Base-by-base conservation (phyloP, 2,888 invertebrate species). In the Chloroclysta siterata region DNA sequence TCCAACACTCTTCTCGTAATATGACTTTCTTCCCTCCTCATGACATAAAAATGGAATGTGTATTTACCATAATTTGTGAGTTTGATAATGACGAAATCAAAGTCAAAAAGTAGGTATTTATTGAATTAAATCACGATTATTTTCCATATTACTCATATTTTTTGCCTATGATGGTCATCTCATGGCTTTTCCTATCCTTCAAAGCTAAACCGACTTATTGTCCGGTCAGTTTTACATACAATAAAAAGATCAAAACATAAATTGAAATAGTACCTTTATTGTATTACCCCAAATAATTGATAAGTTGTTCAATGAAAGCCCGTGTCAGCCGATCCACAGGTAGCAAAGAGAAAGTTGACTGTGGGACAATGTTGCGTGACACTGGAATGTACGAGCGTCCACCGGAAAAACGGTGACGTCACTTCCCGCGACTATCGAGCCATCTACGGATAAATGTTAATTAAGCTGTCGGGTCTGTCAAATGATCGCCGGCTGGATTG, bases 341-440 rank as follows among this genome's bases (percentile, higher is more conserved):
- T 55, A 36, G 22, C 17, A 36, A n/a, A 36, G 36, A 29, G 33
- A 11, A 29, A 5, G 29, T 48, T 39, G 48, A 14, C 39, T 17
- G 48, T 28, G 56, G 56, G 48, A 48, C 39, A 22, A 41, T 29
- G 57, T 42, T 50, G 48, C 50, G 50, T 57, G 57, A 50, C 41
- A 50, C 22, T 22, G 0, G 15, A 46, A 47, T 48, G 48, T 54
- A 15, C 15, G 54, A 8, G 36, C 55, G 29, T 2, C 8, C 44
- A 41, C 28, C 33, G 50, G 58, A 29, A 10, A 42, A 51, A 44
- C 41, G 15, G 56, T 28, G 15, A 13, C 17, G 14, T 42, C 33
- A 33, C 33, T 51, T 58, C 51, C 51, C 51, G 5, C 42, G 57
- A 8, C 33, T 14, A 29, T 50, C 15, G 29, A 58, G 4, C 42